A percentile compares a stretch with the other conserved stretches of the same genome.
Conservation (phyloP, 2,113 vertebrate genomes). For the Vidua chalybeata region DNA sequence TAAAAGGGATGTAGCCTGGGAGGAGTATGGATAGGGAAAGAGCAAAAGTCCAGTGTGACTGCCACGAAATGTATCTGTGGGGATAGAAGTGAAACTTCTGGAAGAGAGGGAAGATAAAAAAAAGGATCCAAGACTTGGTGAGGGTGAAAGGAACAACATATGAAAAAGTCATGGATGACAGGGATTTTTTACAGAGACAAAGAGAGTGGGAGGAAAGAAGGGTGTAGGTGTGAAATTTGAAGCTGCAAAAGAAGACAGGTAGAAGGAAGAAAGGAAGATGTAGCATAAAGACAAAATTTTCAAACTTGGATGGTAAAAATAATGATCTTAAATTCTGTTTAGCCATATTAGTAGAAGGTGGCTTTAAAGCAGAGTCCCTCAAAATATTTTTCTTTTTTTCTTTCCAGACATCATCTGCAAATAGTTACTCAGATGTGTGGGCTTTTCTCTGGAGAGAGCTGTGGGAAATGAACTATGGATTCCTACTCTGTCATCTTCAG, state of each 20-base stretch:
- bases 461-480: background rate
- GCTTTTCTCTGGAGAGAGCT: background rate
- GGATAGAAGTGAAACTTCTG: background rate
- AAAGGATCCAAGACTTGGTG: background rate
- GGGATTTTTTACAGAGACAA: background rate
- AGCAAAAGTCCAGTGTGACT: background rate
- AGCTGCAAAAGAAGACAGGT: constrained; percentile 22
- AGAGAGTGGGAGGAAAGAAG: constrained; percentile 39
- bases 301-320: background rate
- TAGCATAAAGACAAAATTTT: background rate
- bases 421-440: constrained; percentile 4
- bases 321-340: background rate
- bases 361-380: background rate
- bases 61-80: background rate
- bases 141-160: background rate
- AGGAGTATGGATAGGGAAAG: background rate
- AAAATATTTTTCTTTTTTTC: constrained; percentile 2
- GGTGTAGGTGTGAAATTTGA: constrained; percentile 39
- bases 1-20: background rate
- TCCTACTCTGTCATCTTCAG: background rate
- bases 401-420: background rate
- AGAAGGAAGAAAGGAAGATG: constrained; percentile 6
- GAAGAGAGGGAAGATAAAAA: background rate
- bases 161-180: constrained; percentile 23
- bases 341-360: background rate